Conservation (phyloP, 2,113 vertebrate genomes). For the Gopherus evgoodei region DNA sequence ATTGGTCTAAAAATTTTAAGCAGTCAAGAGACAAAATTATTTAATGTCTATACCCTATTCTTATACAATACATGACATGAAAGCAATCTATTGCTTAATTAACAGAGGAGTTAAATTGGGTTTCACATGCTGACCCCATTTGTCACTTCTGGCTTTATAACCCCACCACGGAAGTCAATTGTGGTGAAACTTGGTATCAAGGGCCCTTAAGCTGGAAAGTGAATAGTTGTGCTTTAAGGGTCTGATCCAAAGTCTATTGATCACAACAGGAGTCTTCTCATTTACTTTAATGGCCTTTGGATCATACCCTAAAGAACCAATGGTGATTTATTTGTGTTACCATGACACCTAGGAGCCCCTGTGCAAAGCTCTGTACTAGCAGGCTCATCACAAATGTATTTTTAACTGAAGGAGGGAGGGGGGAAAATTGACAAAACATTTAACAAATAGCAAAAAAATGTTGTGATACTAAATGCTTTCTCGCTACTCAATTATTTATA, state of each 20-base stretch:
- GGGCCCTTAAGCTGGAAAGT: constrained; percentile 14
- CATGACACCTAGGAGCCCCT: not conserved
- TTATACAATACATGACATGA: not conserved
- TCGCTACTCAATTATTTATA: not conserved
- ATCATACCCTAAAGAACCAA: not conserved
- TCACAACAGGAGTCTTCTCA: not conserved
- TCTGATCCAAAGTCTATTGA: not conserved
- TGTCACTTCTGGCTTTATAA: not conserved
- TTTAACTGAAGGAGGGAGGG: not conserved
- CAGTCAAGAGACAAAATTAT: not conserved
- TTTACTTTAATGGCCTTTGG: not conserved
- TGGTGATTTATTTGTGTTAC: not conserved
- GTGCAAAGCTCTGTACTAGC: not conserved
- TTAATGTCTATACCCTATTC: not conserved
- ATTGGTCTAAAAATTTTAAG: not conserved
- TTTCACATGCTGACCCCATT: not conserved
- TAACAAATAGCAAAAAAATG: not conserved
- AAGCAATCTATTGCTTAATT: not conserved
- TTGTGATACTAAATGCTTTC: not conserved
- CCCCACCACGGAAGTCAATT: not conserved
- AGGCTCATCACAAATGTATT: not conserved
- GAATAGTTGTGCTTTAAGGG: not conserved
- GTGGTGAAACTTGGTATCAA: not conserved
- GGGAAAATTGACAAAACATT: not conserved
- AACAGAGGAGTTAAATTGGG: not conserved